Evolutionary conservation across 2,113 vertebrate species (phyloP).

Genomic region (Emydocephalus ijimae): DNA sequence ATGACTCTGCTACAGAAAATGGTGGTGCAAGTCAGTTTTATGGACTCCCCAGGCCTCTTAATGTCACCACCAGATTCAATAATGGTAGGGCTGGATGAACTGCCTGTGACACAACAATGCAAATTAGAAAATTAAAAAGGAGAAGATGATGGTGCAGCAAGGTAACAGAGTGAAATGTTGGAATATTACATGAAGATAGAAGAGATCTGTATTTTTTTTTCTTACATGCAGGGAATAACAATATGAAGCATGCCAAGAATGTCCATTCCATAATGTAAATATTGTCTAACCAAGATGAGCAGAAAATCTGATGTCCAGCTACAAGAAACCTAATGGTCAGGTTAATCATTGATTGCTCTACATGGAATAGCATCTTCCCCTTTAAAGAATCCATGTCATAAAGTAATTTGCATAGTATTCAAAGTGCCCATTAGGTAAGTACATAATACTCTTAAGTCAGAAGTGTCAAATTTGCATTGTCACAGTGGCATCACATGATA

Average conservation of each 20-base stretch:
- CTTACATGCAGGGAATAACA: background rate
- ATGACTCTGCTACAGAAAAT: background rate
- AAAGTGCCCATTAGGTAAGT: background rate
- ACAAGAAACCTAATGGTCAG: background rate
- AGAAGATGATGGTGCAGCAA: background rate
- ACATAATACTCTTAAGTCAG: too few species aligned
- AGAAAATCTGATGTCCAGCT: background rate
- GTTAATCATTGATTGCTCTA: background rate
- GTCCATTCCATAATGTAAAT: background rate
- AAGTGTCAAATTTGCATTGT: too few species aligned
- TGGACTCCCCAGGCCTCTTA: background rate
- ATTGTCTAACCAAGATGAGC: background rate
- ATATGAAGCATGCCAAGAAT: background rate
- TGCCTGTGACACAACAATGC: background rate
- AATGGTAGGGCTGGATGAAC: background rate
- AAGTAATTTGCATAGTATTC: background rate
- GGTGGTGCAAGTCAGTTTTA: background rate
- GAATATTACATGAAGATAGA: background rate
- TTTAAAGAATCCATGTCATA: background rate
- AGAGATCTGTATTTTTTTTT: background rate
- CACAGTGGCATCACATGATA: too few species aligned
- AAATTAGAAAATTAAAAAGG: background rate
- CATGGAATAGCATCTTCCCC: background rate
- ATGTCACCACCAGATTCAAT: background rate
- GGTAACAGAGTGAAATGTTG: background rate